Conservation (phyloP, 92 coral and sea anemone genomes). For the Ricordea florida region DNA sequence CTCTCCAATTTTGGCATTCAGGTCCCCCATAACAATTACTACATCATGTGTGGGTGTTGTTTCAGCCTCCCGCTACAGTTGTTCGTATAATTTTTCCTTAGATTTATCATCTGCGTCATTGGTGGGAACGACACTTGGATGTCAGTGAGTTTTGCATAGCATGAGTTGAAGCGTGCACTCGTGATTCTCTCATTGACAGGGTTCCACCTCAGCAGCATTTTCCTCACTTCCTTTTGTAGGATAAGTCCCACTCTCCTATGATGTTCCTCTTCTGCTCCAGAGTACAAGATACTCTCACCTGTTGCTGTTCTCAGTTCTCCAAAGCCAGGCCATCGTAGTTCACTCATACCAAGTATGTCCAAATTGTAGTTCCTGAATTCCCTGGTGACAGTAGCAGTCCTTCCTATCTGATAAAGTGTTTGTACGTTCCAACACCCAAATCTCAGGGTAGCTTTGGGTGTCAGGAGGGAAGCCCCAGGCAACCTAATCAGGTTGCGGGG, state of each 20-base stretch:
- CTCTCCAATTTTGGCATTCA: not conserved
- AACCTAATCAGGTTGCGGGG: constrained; percentile 1
- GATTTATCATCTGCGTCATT: not conserved
- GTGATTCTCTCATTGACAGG: not conserved
- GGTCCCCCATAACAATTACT: not conserved
- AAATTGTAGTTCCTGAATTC: not conserved
- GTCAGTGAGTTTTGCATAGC: not conserved
- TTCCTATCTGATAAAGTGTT: not conserved
- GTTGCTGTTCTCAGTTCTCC: not conserved
- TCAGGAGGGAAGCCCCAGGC: constrained; percentile 10
- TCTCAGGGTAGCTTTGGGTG: constrained; percentile 6
- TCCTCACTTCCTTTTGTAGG: not conserved
- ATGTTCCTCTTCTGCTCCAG: constrained; percentile 6
- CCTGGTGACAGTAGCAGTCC: not conserved
- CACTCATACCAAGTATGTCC: not conserved
- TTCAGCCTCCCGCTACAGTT: not conserved
- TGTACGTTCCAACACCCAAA: not conserved
- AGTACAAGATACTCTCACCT: not conserved
- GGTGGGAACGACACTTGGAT: not conserved
- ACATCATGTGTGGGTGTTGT: not conserved
- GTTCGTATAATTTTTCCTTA: not conserved
- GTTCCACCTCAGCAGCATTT: not conserved
- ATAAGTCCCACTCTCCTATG: constrained; percentile 2
- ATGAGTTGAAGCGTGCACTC: not conserved
- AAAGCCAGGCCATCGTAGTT: constrained; percentile 1